These are phyloP conservation scores for Ploceus nigricollis DNA, from an alignment of 2,113 vertebrate genomes.

Conservation along the genomic window DNA sequence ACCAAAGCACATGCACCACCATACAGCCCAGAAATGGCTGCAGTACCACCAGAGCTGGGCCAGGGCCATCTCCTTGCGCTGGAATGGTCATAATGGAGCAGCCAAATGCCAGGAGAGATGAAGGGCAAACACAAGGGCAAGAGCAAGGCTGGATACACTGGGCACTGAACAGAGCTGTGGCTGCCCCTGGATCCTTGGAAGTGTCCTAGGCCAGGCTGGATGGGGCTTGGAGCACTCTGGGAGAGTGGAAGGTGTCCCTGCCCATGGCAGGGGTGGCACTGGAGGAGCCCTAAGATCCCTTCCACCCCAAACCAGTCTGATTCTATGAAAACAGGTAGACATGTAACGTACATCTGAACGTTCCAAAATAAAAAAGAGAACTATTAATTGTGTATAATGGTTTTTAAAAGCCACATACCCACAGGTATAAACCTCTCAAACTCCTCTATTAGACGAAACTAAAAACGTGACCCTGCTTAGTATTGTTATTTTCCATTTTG, in stretches of 20 bases:
- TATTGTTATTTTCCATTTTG: background rate
- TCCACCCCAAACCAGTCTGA: background rate
- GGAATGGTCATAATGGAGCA: background rate
- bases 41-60: background rate
- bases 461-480: background rate
- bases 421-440: background rate
- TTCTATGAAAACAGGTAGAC: background rate
- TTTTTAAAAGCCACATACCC: background rate
- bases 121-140: background rate
- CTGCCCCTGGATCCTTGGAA: background rate
- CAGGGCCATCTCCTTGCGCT: background rate
- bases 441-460: background rate
- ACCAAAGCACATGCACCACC: background rate
- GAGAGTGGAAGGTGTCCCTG: background rate
- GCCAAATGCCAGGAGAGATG: background rate
- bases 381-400: background rate
- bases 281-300: background rate
- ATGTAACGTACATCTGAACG: background rate
- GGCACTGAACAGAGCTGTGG: background rate
- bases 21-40: background rate
- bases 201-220: background rate
- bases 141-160: background rate
- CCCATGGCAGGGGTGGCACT: background rate
- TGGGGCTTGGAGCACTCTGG: background rate
- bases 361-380: background rate